Evolutionary conservation across 2,888 invertebrate species (phyloP).

Genomic region (Heliconius charithonia): DNA sequence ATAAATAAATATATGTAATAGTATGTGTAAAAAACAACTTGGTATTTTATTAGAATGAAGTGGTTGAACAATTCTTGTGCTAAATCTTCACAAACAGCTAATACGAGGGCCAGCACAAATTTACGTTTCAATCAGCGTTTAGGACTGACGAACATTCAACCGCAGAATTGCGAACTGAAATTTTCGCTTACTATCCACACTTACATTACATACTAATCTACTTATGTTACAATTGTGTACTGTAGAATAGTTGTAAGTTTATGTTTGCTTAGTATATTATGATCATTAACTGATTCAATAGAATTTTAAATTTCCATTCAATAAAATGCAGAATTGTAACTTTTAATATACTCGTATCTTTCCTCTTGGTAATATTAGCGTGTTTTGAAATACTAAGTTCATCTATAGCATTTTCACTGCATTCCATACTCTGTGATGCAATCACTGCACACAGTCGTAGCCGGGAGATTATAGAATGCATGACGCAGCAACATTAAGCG

Average conservation of each 20-base stretch:
- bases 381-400: not conserved
- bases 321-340: not conserved
- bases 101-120: constrained; percentile 69
- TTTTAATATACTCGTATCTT: not conserved
- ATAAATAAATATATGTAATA: not conserved
- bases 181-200: not conserved
- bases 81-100: constrained; percentile 52
- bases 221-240: not conserved
- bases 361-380: not conserved
- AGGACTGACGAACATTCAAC: constrained; percentile 69
- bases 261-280: not conserved
- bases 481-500: constrained; percentile 74
- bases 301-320: not conserved
- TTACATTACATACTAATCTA: not conserved
- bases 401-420: constrained; percentile 1
- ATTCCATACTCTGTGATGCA: constrained; percentile 24
- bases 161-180: constrained; percentile 24
- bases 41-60: not conserved
- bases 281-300: not conserved
- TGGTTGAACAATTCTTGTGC: constrained; percentile 32
- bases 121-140: constrained; percentile 78
- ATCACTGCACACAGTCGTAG: constrained; percentile 51
- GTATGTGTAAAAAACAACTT: not conserved
- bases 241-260: not conserved
- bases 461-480: constrained; percentile 66